These are phyloP conservation scores for Macroglossus sobrinus DNA, from an alignment of 2,113 vertebrate species.

Conservation along the genomic window DNA sequence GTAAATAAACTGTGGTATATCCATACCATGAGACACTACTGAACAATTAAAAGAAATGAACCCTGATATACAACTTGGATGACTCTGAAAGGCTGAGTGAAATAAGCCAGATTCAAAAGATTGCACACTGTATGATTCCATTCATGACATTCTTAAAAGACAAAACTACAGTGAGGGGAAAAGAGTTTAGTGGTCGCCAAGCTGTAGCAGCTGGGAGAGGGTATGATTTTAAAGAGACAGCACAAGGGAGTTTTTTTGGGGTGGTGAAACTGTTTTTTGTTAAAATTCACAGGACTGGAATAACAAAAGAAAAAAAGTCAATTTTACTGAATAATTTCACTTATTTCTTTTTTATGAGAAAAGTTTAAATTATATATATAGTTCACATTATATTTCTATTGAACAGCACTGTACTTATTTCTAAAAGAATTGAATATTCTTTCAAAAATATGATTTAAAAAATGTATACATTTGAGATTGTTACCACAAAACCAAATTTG, in stretches of 20 bases:
- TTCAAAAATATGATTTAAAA: not conserved
- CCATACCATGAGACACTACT: not conserved
- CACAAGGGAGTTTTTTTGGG: not conserved
- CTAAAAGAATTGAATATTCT: not conserved
- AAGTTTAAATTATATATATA: not conserved
- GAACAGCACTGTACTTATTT: not conserved
- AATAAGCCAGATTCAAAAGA: not conserved
- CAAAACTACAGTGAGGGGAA: not conserved
- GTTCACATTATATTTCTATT: not conserved
- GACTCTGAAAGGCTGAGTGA: not conserved
- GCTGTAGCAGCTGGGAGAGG: not conserved
- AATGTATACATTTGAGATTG: not conserved
- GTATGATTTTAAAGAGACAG: not conserved
- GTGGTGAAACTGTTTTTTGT: not conserved
- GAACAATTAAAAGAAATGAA: not conserved
- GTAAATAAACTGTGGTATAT: not conserved
- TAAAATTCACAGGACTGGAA: not conserved
- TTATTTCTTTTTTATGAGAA: not conserved
- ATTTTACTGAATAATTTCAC: not conserved
- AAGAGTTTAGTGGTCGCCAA: not conserved
- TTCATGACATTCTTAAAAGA: not conserved
- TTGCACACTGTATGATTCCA: not conserved
- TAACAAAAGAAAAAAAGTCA: not conserved
- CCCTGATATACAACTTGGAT: not conserved
- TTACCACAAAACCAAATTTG: not conserved